Conservation (phyloP, 2,113 vertebrate species). For the cattle (Bos taurus) region ARS-UCD2.0 NC_037339.1:86311001-86311500, state of each 20-base stretch:
- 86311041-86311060: background rate
- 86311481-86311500: background rate
- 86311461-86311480: background rate
- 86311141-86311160: background rate
- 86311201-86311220: background rate
- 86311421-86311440: background rate
- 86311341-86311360: background rate
- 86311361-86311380: rapidly evolving
- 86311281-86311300: background rate
- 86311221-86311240: background rate
- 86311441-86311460: background rate
- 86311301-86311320: background rate
- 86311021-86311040: background rate
- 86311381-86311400: background rate
- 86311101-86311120: background rate
- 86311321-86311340: background rate
- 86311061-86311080: background rate
- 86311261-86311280: no score
- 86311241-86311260: no score
- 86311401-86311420: no score
- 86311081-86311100: background rate
- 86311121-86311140: background rate
- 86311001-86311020: background rate
- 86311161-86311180: background rate
- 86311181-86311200: background rate